Conservation (phyloP, 2,113 vertebrate genomes). For the Alethe diademata region DNA sequence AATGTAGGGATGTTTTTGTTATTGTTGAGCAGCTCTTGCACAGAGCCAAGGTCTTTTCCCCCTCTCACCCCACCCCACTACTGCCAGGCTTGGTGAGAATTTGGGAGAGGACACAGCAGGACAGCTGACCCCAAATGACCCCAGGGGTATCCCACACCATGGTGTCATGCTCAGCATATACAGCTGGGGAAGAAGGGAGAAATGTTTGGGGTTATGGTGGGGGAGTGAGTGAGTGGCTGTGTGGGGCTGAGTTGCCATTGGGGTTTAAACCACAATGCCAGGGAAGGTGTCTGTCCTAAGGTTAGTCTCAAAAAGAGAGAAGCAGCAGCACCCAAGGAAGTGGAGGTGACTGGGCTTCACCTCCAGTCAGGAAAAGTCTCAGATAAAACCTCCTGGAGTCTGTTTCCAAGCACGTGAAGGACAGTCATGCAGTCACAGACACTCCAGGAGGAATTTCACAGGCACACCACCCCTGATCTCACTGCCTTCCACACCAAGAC, state of each 20-base stretch:
- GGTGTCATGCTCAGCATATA: background rate
- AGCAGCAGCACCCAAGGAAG: background rate
- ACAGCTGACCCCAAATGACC: background rate
- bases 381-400: background rate
- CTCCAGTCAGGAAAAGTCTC: background rate
- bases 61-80: background rate
- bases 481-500: background rate
- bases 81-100: background rate
- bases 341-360: background rate
- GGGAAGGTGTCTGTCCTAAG: background rate
- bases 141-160: background rate
- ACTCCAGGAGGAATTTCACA: background rate
- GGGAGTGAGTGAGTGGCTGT: background rate
- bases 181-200: background rate
- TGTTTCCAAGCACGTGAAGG: background rate
- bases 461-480: background rate
- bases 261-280: background rate
- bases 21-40: background rate
- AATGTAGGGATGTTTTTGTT: background rate
- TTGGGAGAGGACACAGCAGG: background rate
- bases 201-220: background rate
- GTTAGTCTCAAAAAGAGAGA: background rate
- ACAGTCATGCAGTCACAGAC: background rate
- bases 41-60: background rate
- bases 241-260: rapidly evolving